Conservation (phyloP, 2,113 vertebrate genomes). For the Nyctibius bracteatus region DNA sequence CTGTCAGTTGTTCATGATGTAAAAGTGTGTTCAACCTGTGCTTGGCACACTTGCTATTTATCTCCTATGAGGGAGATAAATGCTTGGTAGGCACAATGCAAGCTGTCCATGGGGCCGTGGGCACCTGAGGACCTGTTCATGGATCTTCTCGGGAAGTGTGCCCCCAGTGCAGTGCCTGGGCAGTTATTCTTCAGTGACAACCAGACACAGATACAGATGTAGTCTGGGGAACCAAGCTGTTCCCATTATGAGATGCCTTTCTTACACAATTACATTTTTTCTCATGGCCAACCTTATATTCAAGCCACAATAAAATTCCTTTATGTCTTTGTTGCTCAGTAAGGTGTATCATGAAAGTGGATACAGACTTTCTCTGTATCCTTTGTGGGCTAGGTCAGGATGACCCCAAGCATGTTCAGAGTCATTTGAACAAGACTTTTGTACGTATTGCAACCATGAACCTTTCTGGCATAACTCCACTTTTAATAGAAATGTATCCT, state of each 20-base stretch:
- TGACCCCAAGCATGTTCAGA: not conserved
- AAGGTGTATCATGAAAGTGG: not conserved
- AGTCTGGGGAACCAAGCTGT: not conserved
- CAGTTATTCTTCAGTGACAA: not conserved
- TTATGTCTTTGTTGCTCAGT: not conserved
- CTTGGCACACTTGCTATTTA: not conserved
- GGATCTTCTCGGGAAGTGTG: not conserved
- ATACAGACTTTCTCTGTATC: not conserved
- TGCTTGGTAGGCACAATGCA: rapidly evolving
- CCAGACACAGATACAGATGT: not conserved
- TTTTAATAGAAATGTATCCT: not conserved
- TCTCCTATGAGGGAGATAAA: not conserved
- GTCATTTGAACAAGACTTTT: not conserved
- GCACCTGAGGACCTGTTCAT: not conserved
- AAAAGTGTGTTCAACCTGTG: not conserved
- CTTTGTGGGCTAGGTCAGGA: not conserved
- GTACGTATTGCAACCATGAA: not conserved
- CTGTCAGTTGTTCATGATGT: rapidly evolving
- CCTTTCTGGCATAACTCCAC: not conserved
- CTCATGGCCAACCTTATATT: not conserved
- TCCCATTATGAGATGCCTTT: not conserved
- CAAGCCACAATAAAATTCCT: not conserved
- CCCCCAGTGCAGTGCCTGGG: not conserved
- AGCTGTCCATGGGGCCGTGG: not conserved
- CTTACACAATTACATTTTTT: not conserved